A percentile compares a stretch with the other conserved stretches of the same genome.
These are phyloP conservation scores for Cyprinodon diabolis DNA, from an alignment of 2,797 vertebrate species.

Conservation along the genomic window DNA sequence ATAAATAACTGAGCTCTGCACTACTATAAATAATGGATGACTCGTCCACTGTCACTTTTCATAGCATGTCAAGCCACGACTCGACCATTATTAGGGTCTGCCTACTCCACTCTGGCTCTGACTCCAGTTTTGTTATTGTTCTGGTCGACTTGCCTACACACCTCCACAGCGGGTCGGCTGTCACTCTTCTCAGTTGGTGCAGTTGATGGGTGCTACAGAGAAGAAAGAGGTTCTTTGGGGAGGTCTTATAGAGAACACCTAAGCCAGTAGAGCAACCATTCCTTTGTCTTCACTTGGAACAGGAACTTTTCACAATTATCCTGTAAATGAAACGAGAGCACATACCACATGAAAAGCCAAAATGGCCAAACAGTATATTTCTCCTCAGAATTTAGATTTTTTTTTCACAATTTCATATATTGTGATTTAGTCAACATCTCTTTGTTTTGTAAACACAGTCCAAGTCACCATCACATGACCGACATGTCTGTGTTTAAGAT, in stretches of 20 bases:
- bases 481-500: neutral
- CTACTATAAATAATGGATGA: conserved; percentile 87
- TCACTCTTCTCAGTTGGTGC: conserved; percentile 63
- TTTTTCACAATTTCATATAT: neutral
- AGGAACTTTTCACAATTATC: conserved; percentile 54
- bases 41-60: conserved; percentile 86
- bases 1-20: conserved; percentile 78
- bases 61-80: conserved; percentile 79
- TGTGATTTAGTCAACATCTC: neutral
- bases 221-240: conserved; percentile 62
- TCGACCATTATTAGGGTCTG: conserved; percentile 82
- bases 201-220: conserved; percentile 62
- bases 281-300: conserved; percentile 50
- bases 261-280: conserved; percentile 26
- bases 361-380: neutral
- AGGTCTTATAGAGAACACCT: conserved; percentile 31
- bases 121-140: conserved; percentile 80
- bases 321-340: conserved; percentile 1
- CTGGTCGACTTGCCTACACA: conserved; percentile 74
- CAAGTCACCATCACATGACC: neutral
- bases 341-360: neutral
- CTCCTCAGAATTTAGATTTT: neutral
- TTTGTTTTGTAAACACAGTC: neutral
- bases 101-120: conserved; percentile 70
- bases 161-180: conserved; percentile 69